These are phyloP conservation scores for Patiria pectinifera DNA, from an alignment of 53 echinoderm and acorn worm genomes.

Conservation along the genomic window DNA sequence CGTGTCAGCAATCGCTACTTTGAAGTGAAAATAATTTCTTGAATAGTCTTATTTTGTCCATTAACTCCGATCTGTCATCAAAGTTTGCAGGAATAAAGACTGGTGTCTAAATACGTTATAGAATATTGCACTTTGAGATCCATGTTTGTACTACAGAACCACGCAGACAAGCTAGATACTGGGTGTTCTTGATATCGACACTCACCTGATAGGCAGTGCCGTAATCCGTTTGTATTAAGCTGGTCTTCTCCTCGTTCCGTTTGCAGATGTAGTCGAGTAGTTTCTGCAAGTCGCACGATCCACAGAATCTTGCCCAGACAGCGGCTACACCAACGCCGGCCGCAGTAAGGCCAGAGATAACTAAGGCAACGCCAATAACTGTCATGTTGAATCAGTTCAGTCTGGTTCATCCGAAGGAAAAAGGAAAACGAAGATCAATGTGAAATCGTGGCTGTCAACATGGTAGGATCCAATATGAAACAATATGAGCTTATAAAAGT, in stretches of 20 bases:
- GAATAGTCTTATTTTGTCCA: no score
- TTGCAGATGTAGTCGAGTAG: background rate
- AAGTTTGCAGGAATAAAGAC: no score
- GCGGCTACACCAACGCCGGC: conserved; percentile 65
- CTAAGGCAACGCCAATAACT: conserved; percentile 69
- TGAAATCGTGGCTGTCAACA: background rate
- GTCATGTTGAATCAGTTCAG: conserved; percentile 35
- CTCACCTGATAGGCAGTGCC: conserved; percentile 66
- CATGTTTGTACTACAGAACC: no score
- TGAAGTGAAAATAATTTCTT: no score
- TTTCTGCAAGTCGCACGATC: conserved; percentile 46
- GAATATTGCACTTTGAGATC: no score
- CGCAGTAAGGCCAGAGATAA: conserved; percentile 69
- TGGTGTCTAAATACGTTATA: no score
- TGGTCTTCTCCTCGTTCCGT: conserved; percentile 58
- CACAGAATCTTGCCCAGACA: conserved; percentile 60
- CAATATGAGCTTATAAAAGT: no score
- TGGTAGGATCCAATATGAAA: no score
- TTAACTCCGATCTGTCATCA: no score
- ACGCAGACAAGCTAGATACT: no score
- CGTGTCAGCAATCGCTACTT: no score
- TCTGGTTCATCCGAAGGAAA: background rate
- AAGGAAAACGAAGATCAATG: background rate
- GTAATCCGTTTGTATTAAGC: conserved; percentile 61
- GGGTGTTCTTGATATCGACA: background rate